Percentiles rank a stretch among this genome's conserved stretches.
Evolutionary conservation across 1,140 invertebrate genomes (phyloP).

Genomic region (Globodera rostochiensis): DNA sequence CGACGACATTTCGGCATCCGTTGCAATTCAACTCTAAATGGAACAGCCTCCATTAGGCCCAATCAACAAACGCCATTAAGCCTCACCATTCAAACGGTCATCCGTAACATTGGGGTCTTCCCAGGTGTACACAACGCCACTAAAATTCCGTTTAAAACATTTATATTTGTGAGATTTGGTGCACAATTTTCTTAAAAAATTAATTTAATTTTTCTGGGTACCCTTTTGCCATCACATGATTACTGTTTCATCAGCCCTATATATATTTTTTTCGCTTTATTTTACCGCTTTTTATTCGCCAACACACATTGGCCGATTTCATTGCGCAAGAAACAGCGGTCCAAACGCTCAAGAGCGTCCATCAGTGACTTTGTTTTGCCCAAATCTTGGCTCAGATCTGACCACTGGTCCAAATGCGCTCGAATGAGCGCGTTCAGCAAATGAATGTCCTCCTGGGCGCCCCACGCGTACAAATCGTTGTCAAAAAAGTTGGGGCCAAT

Average conservation of each 20-base stretch:
- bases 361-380: conserved; percentile 22
- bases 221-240: no score
- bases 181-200: background rate
- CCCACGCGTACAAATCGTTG: conserved; percentile 20
- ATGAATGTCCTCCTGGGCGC: conserved; percentile 34
- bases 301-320: conserved; percentile 32
- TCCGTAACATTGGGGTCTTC: background rate
- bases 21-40: background rate
- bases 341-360: conserved; percentile 34
- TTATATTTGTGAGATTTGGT: background rate
- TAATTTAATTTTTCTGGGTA: no score
- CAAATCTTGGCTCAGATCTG: conserved; percentile 33
- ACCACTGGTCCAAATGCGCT: conserved; percentile 37
- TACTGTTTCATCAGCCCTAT: no score
- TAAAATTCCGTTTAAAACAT: background rate
- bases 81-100: background rate
- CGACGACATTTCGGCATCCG: background rate
- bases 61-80: background rate
- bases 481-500: conserved; percentile 37
- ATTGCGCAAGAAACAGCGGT: conserved; percentile 32
- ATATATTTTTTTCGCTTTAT: background rate
- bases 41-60: background rate
- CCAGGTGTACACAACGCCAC: conserved; percentile 14
- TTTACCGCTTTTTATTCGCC: conserved; percentile 14
- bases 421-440: conserved; percentile 28